Evolutionary conservation across 2,888 invertebrate species (phyloP).

Genomic region (Tortrix viridana): DNA sequence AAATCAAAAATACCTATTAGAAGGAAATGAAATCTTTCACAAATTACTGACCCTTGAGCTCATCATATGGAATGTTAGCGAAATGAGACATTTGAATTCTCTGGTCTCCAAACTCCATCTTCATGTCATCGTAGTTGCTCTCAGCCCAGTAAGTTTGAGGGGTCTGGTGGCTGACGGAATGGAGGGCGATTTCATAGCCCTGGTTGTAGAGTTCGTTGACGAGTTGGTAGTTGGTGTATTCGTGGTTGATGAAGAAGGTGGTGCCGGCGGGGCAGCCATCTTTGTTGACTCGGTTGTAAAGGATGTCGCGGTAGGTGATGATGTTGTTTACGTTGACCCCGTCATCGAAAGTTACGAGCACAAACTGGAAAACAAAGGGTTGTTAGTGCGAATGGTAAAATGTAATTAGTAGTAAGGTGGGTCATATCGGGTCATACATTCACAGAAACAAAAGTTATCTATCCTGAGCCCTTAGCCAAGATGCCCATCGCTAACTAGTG

Average conservation of each 20-base stretch:
- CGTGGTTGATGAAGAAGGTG: slow-evolving; percentile 89
- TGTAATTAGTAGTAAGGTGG: neutral
- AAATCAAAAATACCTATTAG: neutral
- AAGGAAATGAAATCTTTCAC: neutral
- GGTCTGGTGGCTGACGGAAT: slow-evolving; percentile 86
- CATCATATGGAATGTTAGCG: slow-evolving; percentile 77
- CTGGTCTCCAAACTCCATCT: slow-evolving; percentile 85
- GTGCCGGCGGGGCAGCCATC: slow-evolving; percentile 86
- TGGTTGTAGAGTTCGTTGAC: slow-evolving; percentile 84
- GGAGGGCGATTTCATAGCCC: slow-evolving; percentile 88
- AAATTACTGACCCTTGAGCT: slow-evolving; percentile 61
- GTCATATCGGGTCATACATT: neutral
- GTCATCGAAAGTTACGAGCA: slow-evolving; percentile 88
- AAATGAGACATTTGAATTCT: slow-evolving; percentile 75
- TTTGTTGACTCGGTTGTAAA: slow-evolving; percentile 83
- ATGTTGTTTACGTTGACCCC: slow-evolving; percentile 83
- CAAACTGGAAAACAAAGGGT: slow-evolving; percentile 78
- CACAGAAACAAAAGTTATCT: neutral
- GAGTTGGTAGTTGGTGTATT: slow-evolving; percentile 87
- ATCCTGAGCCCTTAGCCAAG: too few relatives aligned
- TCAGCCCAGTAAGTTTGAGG: slow-evolving; percentile 84
- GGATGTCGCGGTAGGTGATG: slow-evolving; percentile 78
- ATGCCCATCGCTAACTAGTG: too few relatives aligned
- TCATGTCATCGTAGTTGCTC: slow-evolving; percentile 77
- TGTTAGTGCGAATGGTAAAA: neutral